These are phyloP conservation scores for Fistularia tabacaria DNA, from an alignment of 2,797 vertebrate species.

Conservation along the genomic window DNA sequence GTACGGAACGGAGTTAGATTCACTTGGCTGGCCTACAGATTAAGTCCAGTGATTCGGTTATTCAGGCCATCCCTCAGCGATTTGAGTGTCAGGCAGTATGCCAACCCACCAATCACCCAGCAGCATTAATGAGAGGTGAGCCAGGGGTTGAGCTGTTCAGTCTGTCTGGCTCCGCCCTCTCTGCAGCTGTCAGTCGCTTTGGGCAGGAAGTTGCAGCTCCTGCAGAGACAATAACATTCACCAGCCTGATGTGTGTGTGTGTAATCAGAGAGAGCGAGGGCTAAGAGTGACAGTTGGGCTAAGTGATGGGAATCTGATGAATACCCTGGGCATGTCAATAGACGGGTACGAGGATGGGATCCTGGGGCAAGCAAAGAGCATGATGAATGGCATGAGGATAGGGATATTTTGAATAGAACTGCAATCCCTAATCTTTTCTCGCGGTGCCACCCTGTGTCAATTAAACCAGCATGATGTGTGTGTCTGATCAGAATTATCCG, in stretches of 20 bases:
- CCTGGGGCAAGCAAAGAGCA: constrained; percentile 19
- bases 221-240: constrained; percentile 46
- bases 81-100: constrained; percentile 47
- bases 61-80: constrained; percentile 21
- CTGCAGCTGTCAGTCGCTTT: constrained; percentile 63
- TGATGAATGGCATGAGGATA: constrained; percentile 53
- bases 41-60: constrained; percentile 1
- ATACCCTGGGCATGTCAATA: constrained; percentile 43
- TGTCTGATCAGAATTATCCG: too few species aligned
- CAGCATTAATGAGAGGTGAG: constrained; percentile 65
- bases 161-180: constrained; percentile 58
- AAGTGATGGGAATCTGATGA: constrained; percentile 65
- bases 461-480: too few species aligned
- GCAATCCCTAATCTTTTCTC: too few species aligned
- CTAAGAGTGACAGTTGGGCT: constrained; percentile 62
- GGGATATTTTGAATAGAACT: neutral
- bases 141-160: constrained; percentile 33
- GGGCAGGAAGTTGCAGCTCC: constrained; percentile 37
- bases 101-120: constrained; percentile 53
- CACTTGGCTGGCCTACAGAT: constrained; percentile 30
- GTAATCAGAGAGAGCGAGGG: constrained; percentile 36
- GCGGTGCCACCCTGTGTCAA: neutral
- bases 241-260: constrained; percentile 47
- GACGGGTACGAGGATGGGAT: constrained; percentile 6
- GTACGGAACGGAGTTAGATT: constrained; percentile 32